phyloP scores from a whole-genome alignment of 2,113 vertebrate genomes.

The Egretta garzetta region DNA sequence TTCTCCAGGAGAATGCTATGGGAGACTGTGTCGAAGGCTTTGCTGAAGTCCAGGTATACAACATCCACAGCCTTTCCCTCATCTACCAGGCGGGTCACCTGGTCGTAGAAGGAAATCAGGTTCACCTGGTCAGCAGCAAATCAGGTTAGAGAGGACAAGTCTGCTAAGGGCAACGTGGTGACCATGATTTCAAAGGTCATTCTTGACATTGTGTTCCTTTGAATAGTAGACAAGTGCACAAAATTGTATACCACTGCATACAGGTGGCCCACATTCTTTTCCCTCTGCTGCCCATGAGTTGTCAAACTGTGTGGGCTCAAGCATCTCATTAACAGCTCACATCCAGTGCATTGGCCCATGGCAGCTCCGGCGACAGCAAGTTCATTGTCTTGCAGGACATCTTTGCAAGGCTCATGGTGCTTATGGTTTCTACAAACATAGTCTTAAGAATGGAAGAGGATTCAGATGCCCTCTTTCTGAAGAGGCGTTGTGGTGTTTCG shows the following conservation, averaged over 20 bases:
- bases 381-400: not conserved
- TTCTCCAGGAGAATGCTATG: too few species aligned
- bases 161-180: not conserved
- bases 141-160: not conserved
- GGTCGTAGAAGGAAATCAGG: too few species aligned
- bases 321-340: not conserved
- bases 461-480: not conserved
- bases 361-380: not conserved
- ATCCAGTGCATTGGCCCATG: rapidly evolving
- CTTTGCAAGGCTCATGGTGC: not conserved
- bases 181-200: not conserved
- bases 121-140: not conserved
- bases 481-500: not conserved
- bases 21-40: too few species aligned
- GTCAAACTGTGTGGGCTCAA: not conserved
- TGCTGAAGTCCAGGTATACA: too few species aligned
- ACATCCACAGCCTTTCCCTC: too few species aligned
- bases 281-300: not conserved
- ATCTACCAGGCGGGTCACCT: too few species aligned
- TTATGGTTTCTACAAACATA: not conserved
- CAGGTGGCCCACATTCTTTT: not conserved
- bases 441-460: not conserved
- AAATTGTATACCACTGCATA: not conserved
- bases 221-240: not conserved
- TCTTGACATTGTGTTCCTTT: not conserved